These are phyloP conservation scores for Dasypus novemcinctus DNA, from an alignment of 2,113 vertebrate genomes.

Conservation along the genomic window DNA sequence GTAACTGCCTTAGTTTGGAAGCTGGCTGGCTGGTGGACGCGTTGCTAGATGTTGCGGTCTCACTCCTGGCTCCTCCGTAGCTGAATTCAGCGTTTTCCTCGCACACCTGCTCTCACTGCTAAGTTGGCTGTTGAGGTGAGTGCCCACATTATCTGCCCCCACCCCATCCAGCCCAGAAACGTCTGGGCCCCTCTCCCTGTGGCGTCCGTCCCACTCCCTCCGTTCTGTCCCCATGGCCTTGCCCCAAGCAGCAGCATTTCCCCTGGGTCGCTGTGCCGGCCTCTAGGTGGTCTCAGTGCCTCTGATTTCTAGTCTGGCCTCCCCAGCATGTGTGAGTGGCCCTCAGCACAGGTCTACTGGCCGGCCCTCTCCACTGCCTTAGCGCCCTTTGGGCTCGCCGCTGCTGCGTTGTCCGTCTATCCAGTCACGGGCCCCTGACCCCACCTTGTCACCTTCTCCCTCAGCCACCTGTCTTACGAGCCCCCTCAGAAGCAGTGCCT, in stretches of 20 bases:
- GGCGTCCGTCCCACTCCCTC: background rate
- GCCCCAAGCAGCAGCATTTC: background rate
- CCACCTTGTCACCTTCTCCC: too few relatives aligned
- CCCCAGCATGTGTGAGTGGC: accelerated
- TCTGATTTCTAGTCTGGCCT: background rate
- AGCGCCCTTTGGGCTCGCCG: too few relatives aligned
- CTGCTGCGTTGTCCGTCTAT: too few relatives aligned
- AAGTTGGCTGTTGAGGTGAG: accelerated
- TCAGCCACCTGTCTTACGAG: too few relatives aligned
- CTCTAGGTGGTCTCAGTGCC: background rate
- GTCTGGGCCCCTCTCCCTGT: background rate
- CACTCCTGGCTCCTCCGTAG: background rate
- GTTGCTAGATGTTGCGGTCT: background rate
- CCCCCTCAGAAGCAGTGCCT: too few relatives aligned
- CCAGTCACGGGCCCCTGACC: too few relatives aligned
- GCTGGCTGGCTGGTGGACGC: background rate
- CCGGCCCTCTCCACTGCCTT: accelerated
- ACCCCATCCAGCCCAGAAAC: background rate
- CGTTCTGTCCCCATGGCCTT: accelerated
- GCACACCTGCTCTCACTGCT: background rate
- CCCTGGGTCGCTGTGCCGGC: background rate
- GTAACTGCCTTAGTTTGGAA: background rate
- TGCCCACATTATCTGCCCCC: background rate
- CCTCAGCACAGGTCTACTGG: too few relatives aligned
- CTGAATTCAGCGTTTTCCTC: background rate